Evolutionary conservation across 2,888 invertebrate species (phyloP), one percentile per base, ranked within the genome.

Genomic region (Bedellia somnulentella): DNA sequence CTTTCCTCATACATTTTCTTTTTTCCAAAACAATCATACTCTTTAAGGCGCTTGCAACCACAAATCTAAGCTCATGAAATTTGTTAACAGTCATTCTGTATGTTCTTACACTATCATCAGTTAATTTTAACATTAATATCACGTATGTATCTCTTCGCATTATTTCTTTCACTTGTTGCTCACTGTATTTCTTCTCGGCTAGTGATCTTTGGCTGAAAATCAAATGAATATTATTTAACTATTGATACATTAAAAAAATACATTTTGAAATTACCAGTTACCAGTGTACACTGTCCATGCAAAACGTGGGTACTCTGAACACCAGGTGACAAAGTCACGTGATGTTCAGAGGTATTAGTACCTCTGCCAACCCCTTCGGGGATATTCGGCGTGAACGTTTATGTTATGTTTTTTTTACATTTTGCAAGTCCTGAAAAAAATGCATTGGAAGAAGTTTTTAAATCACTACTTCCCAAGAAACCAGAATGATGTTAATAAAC

Each of bases 1-100:
- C 56, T 2, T 39, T 47, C 8, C 49, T 53, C 71, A 73, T 71
- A 43, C 70, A 70, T 18, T 70, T 70, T 3, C 75, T 46, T 16
- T 48, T 54, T 22, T 71, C 66, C 10, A 73, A 36, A 0, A 75
- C 61, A 0, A 75, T 66, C 42, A 71, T 49, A 28, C 44, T 57
- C 24, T 75, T 75, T 34, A 73, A 40, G 0, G 67, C 67, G 10
- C 53, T 59, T 0, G 75, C 71, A 11, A 75, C 38, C 0, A 47
- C 43, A 22, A 42, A 73, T 18, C 73, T 42, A 0, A 75, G 32
- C 18, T 68, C 71, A 2, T 68, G 66, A 31, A 73, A 75, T 29
- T 67, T 66, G 1, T 39, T 41, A 3, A 63, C 42, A 1, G 60
- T 55, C 3, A 73, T 29, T 5, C 68, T 38, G 13, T 59, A 64